Evolutionary conservation across 2,888 invertebrate species (phyloP).

Genomic region (Xylophagus ater): DNA sequence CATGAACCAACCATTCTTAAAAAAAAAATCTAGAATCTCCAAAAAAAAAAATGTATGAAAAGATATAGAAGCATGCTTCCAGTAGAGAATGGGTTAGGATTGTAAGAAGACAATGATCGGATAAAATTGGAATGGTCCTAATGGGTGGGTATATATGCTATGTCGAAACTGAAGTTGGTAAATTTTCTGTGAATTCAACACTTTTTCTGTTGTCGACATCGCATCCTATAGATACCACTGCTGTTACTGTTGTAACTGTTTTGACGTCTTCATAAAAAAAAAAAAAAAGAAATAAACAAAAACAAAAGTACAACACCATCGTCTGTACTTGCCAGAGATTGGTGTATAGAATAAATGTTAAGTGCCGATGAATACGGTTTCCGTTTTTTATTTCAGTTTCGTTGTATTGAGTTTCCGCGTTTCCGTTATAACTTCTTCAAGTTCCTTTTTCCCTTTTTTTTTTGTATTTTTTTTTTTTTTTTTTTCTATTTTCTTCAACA

Average conservation of each 20-base stretch:
- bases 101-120: constrained; percentile 3
- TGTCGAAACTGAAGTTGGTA: no score
- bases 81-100: no score
- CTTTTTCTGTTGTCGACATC: no score
- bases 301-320: no score
- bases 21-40: no score
- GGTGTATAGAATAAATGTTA: constrained; percentile 11
- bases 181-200: constrained; percentile 11
- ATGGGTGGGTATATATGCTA: no score
- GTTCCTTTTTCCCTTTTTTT: no score
- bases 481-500: constrained; percentile 5
- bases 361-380: constrained; percentile 10
- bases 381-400: constrained; percentile 6
- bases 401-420: constrained; percentile 2
- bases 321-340: constrained; percentile 3
- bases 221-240: constrained; percentile 3
- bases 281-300: constrained; percentile 7
- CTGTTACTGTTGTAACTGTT: constrained; percentile 8
- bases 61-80: no score
- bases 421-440: constrained; percentile 4
- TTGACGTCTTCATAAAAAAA: constrained; percentile 12
- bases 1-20: no score
- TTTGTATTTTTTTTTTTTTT: constrained; percentile 8
- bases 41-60: no score
- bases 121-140: background rate